These are phyloP conservation scores for Tretioscincus oriximinensis DNA, from an alignment of 2,113 vertebrate species.

Conservation along the genomic window DNA sequence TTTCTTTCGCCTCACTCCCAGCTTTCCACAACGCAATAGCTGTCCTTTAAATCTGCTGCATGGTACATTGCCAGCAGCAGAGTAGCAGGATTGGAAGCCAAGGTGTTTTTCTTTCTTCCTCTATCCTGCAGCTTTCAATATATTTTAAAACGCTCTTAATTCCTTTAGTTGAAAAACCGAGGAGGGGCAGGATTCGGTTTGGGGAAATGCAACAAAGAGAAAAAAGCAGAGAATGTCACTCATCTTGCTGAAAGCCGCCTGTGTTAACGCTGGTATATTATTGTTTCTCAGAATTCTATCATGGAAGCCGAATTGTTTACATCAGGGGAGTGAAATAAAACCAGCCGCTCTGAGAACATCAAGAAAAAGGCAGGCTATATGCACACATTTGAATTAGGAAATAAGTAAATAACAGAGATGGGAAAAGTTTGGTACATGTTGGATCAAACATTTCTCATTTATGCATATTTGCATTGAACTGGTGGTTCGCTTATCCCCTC, in stretches of 20 bases:
- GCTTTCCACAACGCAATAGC: background rate
- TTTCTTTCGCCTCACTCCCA: background rate
- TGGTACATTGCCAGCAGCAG: slow-evolving; percentile 16
- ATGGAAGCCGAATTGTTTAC: background rate
- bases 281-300: background rate
- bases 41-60: slow-evolving; percentile 24
- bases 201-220: background rate
- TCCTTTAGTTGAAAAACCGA: background rate
- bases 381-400: too few species aligned
- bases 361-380: too few species aligned
- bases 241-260: background rate
- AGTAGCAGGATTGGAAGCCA: background rate
- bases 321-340: too few species aligned
- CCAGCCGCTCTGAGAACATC: too few species aligned
- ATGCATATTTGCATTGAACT: too few species aligned
- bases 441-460: too few species aligned
- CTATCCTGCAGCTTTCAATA: background rate
- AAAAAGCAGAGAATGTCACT: background rate
- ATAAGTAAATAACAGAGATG: too few species aligned
- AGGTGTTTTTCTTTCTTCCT: background rate
- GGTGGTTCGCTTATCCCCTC: too few species aligned
- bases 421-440: too few species aligned
- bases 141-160: background rate
- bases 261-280: background rate
- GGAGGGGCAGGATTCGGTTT: background rate